Base-by-base conservation (phyloP, 2,888 invertebrate species). In the Hirudinaria manillensis region DNA sequence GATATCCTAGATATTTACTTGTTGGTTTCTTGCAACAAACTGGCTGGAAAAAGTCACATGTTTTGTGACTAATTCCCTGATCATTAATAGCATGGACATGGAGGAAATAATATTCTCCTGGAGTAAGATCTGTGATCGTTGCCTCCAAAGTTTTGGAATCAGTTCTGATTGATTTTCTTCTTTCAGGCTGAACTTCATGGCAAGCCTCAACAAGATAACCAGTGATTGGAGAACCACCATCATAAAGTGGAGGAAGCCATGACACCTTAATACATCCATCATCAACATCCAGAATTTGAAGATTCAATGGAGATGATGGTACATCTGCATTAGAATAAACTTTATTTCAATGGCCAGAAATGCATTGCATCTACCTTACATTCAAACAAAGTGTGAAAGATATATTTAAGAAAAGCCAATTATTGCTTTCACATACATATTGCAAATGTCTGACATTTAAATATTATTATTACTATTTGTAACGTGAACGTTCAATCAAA, bases 221-320 rank as follows among this genome's bases (percentile, higher is more conserved):
- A 34, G 53, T 75, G 66, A 79, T 93, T 32, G 95, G 95, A 3
- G 95, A 95, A 82, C 96, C 95, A 83, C 95, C 93, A 56, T 79
- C 78, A 38, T 67, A 68, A 19, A 89, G 89, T 0, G 95, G 94
- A 7, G 91, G 89, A 55, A 89, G 88, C 97, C 97, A 97, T 55
- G 91, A 89, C 36, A 97, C 86, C 19, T 74, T 34, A 24, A 78
- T 71, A 19, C 76, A 66, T 34, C 80, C 80, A 72, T 80, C 79
- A 65, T 80, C 81, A 3, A 83, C 78, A 56, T 82, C 81, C 38
- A 81, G 80, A n/a, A 82, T 81, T 53, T 71, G 72, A 10, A 80
- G 74, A 36, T 78, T 76, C n/a, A 76, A 32, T n/a, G 79, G 83
- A 76, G 82, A 70, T n/a, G 71, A 72, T n/a, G 79, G 77, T 53